These are phyloP conservation scores for Salticus scenicus DNA, from an alignment of 2,888 invertebrate species.

Conservation along the genomic window DNA sequence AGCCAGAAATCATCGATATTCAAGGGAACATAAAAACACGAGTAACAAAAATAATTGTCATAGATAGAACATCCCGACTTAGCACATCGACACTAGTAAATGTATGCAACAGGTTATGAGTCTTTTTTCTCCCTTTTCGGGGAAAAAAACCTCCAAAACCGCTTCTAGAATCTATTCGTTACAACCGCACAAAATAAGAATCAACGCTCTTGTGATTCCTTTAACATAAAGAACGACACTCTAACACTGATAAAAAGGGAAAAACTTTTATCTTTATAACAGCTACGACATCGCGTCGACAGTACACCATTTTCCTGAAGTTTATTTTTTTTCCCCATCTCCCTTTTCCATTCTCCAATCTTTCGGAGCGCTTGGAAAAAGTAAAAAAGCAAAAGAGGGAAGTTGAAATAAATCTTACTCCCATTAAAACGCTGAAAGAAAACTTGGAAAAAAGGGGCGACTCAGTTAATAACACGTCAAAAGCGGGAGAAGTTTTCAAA, in stretches of 20 bases:
- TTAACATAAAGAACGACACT: constrained; percentile 23
- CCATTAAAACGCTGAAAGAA: constrained; percentile 31
- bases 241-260: constrained; percentile 30
- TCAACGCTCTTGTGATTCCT: neutral
- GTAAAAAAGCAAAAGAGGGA: constrained; percentile 24
- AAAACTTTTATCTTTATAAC: constrained; percentile 19
- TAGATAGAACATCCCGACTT: too few species aligned
- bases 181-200: neutral
- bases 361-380: constrained; percentile 4
- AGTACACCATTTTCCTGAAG: neutral
- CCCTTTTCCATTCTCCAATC: too few species aligned
- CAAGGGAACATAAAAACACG: too few species aligned
- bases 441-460: constrained; percentile 4
- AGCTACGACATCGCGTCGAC: constrained; percentile 1
- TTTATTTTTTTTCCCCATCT: too few species aligned
- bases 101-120: neutral
- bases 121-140: neutral
- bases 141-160: neutral
- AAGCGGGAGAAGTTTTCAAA: constrained; percentile 34
- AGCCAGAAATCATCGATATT: too few species aligned
- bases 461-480: constrained; percentile 35
- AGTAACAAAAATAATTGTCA: too few species aligned
- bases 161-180: neutral
- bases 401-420: constrained; percentile 13
- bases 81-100: neutral